These are phyloP conservation scores for Dione juno DNA, from an alignment of 2,888 invertebrate genomes.

Conservation along the genomic window DNA sequence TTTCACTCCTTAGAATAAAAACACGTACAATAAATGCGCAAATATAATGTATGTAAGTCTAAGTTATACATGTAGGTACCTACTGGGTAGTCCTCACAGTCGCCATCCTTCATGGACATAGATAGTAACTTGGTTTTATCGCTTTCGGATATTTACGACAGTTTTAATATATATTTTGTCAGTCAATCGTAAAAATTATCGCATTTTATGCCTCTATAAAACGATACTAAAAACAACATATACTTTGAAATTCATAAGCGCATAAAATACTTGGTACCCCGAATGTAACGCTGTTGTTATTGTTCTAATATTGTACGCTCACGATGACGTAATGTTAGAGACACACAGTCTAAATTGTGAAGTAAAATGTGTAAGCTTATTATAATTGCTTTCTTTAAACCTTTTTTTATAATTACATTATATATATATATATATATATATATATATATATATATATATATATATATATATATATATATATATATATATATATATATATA, in stretches of 20 bases:
- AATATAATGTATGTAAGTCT: no score
- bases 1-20: no score
- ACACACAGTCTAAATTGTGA: neutral
- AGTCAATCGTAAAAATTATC: conserved; percentile 35
- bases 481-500: no score
- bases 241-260: conserved; percentile 24
- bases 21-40: no score
- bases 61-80: neutral
- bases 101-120: neutral
- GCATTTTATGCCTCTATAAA: conserved; percentile 30
- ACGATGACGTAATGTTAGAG: neutral
- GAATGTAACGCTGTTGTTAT: conserved; percentile 2
- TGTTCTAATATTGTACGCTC: neutral
- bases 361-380: no score
- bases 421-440: no score
- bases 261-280: conserved; percentile 13
- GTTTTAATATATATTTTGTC: conserved; percentile 35
- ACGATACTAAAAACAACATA: conserved; percentile 26
- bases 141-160: conserved; percentile 36
- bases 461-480: no score
- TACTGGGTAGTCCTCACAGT: neutral
- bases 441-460: no score
- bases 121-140: conserved; percentile 27
- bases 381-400: no score
- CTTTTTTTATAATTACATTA: neutral